Evolutionary conservation across 2,113 vertebrate genomes (phyloP).

Genomic region (Carlito syrichta): DNA sequence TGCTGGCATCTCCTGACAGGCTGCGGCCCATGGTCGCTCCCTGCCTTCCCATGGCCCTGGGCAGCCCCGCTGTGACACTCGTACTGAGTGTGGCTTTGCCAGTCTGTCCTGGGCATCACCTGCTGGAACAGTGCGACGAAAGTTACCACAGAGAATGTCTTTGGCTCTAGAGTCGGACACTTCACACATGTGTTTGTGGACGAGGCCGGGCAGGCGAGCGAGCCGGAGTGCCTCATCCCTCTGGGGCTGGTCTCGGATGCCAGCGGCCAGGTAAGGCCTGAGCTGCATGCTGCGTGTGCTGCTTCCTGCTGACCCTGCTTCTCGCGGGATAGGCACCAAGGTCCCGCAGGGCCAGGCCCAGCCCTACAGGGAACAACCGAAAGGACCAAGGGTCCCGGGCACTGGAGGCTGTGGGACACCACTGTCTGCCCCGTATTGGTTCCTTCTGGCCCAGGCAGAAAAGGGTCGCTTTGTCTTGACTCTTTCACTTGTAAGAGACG

Average conservation of each 20-base stretch:
- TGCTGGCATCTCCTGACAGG: background rate
- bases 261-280: slow-evolving; percentile 87
- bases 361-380: background rate
- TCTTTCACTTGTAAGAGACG: background rate
- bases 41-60: too few relatives aligned
- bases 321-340: rapidly evolving
- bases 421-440: too few relatives aligned
- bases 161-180: slow-evolving; percentile 88
- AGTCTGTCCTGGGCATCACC: too few relatives aligned
- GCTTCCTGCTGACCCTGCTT: background rate
- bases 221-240: slow-evolving; percentile 94
- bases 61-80: background rate
- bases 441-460: background rate
- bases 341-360: too few relatives aligned
- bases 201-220: slow-evolving; percentile 95
- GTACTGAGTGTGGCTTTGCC: background rate
- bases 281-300: rapidly evolving
- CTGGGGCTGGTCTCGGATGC: slow-evolving; percentile 89
- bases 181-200: slow-evolving; percentile 96
- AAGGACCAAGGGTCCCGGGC: background rate
- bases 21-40: too few relatives aligned
- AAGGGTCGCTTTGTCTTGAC: background rate
- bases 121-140: background rate
- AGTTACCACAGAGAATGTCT: background rate
- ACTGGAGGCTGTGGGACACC: background rate